Evolutionary conservation across 1,140 invertebrate species (phyloP).

Genomic region (Macrobrachium rosenbergii): DNA sequence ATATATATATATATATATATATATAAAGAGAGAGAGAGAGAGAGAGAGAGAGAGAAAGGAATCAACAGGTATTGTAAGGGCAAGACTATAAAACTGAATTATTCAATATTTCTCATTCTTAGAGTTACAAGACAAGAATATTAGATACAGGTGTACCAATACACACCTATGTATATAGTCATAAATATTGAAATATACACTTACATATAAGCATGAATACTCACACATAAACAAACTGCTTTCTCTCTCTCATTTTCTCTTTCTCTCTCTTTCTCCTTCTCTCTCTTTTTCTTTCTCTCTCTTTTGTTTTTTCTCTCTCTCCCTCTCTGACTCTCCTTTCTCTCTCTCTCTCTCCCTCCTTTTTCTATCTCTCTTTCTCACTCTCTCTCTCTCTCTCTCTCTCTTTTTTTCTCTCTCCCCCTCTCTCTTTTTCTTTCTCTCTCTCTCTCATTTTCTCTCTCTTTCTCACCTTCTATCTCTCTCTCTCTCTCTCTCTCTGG

Average conservation of each 20-base stretch:
- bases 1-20: too few relatives aligned
- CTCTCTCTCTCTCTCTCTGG: constrained; percentile 23
- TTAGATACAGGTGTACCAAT: neutral
- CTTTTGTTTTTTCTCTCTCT: too few relatives aligned
- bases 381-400: constrained; percentile 20
- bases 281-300: too few relatives aligned
- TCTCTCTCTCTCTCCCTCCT: constrained; percentile 15
- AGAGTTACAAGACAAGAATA: too few relatives aligned
- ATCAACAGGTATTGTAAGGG: too few relatives aligned
- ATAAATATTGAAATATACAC: neutral
- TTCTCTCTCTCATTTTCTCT: constrained; percentile 3
- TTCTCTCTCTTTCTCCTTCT: neutral
- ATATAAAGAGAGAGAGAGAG: too few relatives aligned
- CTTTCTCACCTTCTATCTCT: constrained; percentile 26
- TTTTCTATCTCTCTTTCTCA: too few relatives aligned
- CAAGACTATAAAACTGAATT: too few relatives aligned
- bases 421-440: constrained; percentile 8
- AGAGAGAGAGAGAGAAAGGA: too few relatives aligned
- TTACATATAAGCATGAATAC: neutral
- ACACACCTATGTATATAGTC: neutral
- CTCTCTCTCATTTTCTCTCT: constrained; percentile 18
- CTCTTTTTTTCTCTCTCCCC: constrained; percentile 18
- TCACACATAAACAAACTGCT: neutral
- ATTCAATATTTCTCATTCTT: too few relatives aligned
- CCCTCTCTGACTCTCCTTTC: too few relatives aligned